Evolutionary conservation across 2,888 invertebrate species (phyloP), one percentile per base, ranked within the genome.

Genomic region (Lampropteryx suffumata): DNA sequence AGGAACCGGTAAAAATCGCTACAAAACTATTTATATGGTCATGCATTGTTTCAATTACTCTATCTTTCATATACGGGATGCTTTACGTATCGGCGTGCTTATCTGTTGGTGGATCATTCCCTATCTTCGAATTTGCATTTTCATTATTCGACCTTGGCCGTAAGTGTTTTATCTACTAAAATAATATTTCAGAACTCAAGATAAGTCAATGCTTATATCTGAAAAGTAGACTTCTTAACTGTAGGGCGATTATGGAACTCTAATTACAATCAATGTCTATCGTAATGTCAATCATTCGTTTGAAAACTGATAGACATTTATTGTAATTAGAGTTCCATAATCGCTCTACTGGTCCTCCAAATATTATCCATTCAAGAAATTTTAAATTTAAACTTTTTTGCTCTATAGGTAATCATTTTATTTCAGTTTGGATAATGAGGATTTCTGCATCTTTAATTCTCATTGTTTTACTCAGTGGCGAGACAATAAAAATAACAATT

Each of bases 91-190:
- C 57, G 0, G 69, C 75, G 0, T 83, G 83, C 43, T 34, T 79
- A 5, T 47, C 56, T 0, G 44, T 71, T 1, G 79, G 79, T 1
- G 78, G 75, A 21, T 46, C 72, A 0, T 79, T 84, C 40, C 82
- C 84, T 2, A 55, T 82, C 13, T 79, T 73, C 42, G 82, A 84
- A 50, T 71, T 82, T 26, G 14, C 75, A 33, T 84, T 82, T 50
- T 56, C 72, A 10, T 44, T 79, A 11, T 44, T 80, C 32, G 82
- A 84, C 59, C 36, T 80, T 6, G 36, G 64, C 17, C 39, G 84
- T 83, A 65, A 79, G 81, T 75, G 11, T 13, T 6, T 27, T 14
- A 27, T 37, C 10, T 35, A 24, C 17, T 4, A 3, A 24, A 7
- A 14, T n/a, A 14, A 33, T 14, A 17, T 17, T n/a, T n/a, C n/a